A percentile compares a stretch with the other conserved stretches of the same genome.
phyloP scores from a whole-genome alignment of 1,140 invertebrate genomes.

The Drosophila micromelanica region DNA sequence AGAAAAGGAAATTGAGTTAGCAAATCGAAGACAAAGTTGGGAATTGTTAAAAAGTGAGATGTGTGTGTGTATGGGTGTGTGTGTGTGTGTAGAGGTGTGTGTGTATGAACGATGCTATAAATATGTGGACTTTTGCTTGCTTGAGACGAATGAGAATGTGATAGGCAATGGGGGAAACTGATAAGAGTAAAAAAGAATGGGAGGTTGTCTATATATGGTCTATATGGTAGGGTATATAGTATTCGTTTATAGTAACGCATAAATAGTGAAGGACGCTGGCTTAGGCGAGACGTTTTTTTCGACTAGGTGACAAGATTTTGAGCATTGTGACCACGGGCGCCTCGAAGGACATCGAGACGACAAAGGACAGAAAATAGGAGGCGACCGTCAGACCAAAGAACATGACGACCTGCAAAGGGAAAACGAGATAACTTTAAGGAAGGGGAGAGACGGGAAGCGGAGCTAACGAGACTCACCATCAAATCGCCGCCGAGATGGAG shows the following conservation, averaged over 20 bases:
- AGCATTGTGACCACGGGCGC: constrained; percentile 93
- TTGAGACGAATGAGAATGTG: constrained; percentile 13
- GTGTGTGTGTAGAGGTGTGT: neutral
- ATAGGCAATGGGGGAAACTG: constrained; percentile 6
- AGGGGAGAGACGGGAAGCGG: neutral
- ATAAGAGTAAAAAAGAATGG: neutral
- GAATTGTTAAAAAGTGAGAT: neutral
- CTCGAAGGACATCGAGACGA: constrained; percentile 92
- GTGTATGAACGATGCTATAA: constrained; percentile 43
- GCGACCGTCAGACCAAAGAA: constrained; percentile 91
- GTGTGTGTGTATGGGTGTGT: constrained; percentile 7
- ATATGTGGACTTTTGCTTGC: constrained; percentile 25
- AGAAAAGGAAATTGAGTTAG: neutral
- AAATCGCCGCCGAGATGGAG: constrained; percentile 91
- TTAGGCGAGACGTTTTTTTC: constrained; percentile 85
- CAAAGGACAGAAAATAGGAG: constrained; percentile 91
- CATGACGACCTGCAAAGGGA: constrained; percentile 87
- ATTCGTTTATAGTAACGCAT: constrained; percentile 49
- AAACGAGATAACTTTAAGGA: neutral
- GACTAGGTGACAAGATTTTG: constrained; percentile 90
- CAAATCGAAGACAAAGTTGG: neutral
- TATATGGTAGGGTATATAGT: constrained; percentile 24
- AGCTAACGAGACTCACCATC: constrained; percentile 86
- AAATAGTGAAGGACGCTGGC: constrained; percentile 49
- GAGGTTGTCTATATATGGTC: constrained; percentile 29